Percentiles rank a stretch among this genome's conserved stretches.
Conservation (phyloP, 1,140 invertebrate genomes). For the Copidosoma floridanum region DNA sequence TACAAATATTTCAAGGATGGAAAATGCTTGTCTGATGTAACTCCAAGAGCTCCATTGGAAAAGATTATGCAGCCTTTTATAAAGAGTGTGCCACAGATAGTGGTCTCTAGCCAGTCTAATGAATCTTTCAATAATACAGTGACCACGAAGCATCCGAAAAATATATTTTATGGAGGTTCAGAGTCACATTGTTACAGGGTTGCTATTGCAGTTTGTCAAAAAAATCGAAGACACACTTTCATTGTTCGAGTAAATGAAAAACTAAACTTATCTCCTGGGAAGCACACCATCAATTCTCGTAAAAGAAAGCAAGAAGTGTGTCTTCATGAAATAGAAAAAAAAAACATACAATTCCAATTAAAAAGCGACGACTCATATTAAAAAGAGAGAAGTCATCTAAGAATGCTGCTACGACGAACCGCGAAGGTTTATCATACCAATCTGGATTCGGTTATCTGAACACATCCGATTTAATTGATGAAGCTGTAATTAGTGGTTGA, state of each 20-base stretch:
- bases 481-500: constrained; percentile 1
- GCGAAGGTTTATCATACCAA: constrained; percentile 24
- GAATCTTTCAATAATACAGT: constrained; percentile 18
- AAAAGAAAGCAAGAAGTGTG: not conserved
- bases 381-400: constrained; percentile 15
- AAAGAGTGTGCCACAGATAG: not conserved
- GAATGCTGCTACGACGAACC: not conserved
- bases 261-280: constrained; percentile 18
- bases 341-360: constrained; percentile 1
- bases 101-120: constrained; percentile 19
- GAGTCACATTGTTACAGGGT: constrained; percentile 21
- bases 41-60: not conserved
- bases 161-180: constrained; percentile 16
- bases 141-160: constrained; percentile 17
- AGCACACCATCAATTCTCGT: constrained; percentile 13
- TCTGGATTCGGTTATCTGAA: constrained; percentile 13
- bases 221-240: constrained; percentile 18
- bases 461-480: constrained; percentile 19
- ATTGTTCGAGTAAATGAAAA: constrained; percentile 4
- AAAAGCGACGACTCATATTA: constrained; percentile 4
- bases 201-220: constrained; percentile 13
- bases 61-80: constrained; percentile 17
- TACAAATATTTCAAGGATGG: constrained; percentile 21
- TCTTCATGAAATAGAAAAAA: not conserved
- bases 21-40: constrained; percentile 9